Base-by-base conservation (phyloP, 2,113 vertebrate genomes). In the Gavialis gangeticus region DNA sequence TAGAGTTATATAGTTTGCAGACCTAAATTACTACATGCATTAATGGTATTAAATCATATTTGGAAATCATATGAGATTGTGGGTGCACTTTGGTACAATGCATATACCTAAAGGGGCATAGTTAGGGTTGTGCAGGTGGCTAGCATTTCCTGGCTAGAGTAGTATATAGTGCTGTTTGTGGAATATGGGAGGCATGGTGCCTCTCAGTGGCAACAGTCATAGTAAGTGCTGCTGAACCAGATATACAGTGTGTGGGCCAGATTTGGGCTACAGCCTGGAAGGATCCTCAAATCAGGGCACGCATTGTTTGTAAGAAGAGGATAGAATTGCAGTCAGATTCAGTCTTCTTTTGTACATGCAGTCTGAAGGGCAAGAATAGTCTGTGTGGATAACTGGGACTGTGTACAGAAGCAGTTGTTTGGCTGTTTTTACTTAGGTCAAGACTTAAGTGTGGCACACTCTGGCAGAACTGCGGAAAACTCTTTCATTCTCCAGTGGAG, bases 391-490 rank as follows among this genome's bases (percentile, higher is more conserved):
- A 92, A 94, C 92, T 88, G 71, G 78, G 91, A 76, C 1, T 84
- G 87, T 88, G 80, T 15, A 76, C 88, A 85, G 94, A 88, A 86
- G 88, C 89, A 86, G 46, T 86, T 34, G 0, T 34, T 87, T 46
- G 34, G 22, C 46, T 81, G 77, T 90, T 67, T 76, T 59, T 82
- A 46, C 80, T 84, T 58, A 4, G 5, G 75, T 62, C 75, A 28
- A 83, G 85, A 24, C 24, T n/a, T 77, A 93, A 30, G 17, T 1
- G 19, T 71, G 86, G 62, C 92, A 86, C 79, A 90, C 30, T 2
- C 19, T 91, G 95, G 96, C 96, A 94, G 90, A 76, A 82, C 54
- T 1, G 30, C 66, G 19, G 66, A 34, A 11, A 69, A 69, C 66
- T 19, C 66, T 34, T 69, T 34, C 17, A 17, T 69, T 30, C 81